Base-by-base conservation (phyloP, 2,797 vertebrate species). In the Pseudochaenichthys georgianus region DNA sequence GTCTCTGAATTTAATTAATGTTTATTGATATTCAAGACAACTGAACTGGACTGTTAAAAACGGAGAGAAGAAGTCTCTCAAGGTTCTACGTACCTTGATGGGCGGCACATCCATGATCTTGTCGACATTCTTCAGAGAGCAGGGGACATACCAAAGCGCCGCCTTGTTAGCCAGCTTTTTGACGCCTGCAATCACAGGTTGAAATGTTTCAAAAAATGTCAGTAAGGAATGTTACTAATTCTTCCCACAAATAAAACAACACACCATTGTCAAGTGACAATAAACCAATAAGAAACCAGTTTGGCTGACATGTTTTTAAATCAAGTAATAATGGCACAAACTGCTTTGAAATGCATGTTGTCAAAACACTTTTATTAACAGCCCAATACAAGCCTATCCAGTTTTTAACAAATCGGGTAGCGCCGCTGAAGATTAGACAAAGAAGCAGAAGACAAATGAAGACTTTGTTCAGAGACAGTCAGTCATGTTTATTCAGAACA, bases 101-200 rank as follows among this genome's bases (percentile, higher is more conserved):
- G 96, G 95, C 8, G 98, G 98, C 82, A 99, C 98, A 79, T 98
- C 96, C n/a, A 94, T 86, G 82, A 99, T 94, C 91, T 96, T 98
- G 87, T 96, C 95, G 61, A 98, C 96, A 0, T 98, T 96, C 90
- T 96, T 88, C 85, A 98, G 92, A 7, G 97, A 98, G 74, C 97
- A 93, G 0, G 98, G 97, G 76, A 99, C 98, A 0, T 99, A 99
- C 98, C 98, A 99, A 83, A 99, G 89, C 0, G 96, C 94, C 0
- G 98, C 98, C 83, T 96, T 97, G 90, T 98, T 99, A 7, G 97
- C 96, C 92, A 98, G 78, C 81, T 95, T 97, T 84, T 96, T 98
- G 42, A 89, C 87, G 58, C 98, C 98, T 99, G 78, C 45, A 64
- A 50, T 41, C 75, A 88, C 13, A 81, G 52, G 70, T 55, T 81